phyloP scores from a whole-genome alignment of 2,888 invertebrate genomes.

The Aricia artaxerxes region DNA sequence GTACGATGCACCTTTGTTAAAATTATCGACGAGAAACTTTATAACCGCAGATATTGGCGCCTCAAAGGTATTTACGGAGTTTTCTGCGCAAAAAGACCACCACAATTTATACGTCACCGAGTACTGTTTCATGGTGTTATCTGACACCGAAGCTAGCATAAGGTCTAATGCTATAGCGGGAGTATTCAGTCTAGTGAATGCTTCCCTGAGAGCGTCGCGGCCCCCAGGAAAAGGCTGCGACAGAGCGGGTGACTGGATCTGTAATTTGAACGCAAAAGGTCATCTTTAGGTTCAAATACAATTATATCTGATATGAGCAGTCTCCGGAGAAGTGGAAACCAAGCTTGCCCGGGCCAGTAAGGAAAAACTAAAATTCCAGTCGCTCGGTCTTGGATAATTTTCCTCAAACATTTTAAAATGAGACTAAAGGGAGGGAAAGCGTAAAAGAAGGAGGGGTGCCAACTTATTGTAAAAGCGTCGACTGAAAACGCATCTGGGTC shows the following conservation, averaged over 20 bases:
- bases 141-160: constrained; percentile 40
- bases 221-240: neutral
- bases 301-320: too few species aligned
- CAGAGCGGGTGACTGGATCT: neutral
- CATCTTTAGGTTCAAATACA: neutral
- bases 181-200: neutral
- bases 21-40: constrained; percentile 36
- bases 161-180: constrained; percentile 27
- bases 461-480: too few species aligned
- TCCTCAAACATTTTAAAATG: too few species aligned
- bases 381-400: neutral
- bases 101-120: constrained; percentile 37
- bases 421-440: too few species aligned
- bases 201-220: neutral
- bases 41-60: neutral
- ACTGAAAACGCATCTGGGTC: too few species aligned
- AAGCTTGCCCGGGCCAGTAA: neutral
- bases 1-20: constrained; percentile 39
- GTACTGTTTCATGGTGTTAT: constrained; percentile 39
- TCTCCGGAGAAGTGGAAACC: too few species aligned
- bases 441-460: too few species aligned
- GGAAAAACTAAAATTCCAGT: constrained; percentile 12
- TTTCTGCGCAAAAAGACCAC: constrained; percentile 36
- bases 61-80: neutral
- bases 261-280: neutral